Base-by-base conservation (phyloP, 2,888 invertebrate species). In the Acronicta psi region DNA sequence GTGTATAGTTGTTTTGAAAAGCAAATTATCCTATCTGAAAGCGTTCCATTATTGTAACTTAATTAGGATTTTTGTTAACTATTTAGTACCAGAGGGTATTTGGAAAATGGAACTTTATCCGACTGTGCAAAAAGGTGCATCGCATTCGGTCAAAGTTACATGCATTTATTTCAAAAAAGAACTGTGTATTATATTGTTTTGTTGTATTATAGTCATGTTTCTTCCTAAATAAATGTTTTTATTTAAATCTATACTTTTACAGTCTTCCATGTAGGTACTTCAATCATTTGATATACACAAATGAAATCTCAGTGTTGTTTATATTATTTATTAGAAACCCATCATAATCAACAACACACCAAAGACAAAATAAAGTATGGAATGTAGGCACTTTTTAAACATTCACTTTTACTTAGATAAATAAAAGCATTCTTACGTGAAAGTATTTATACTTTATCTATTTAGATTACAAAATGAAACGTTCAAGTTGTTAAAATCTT, bases 301-400 rank as follows among this genome's bases (percentile, higher is more conserved):
- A 69, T 63, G 16, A 75, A 73, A 67, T 13, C 42, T 66, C 58
- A 62, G 2, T 47, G 34, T 69, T 59, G 61, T 59, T 76, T 59
- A 77, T 56, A 79, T 81, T 82, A 84, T 82, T 88, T 85, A 82
- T 76, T 83, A 75, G 59, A 83, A 84, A 84, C 77, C 67, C 71
- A 81, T 73, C 85, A n/a, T n/a, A 85, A 75, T 80, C 68, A 86
- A 84, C 80, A 84, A 83, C 75, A 81, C 75, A 84, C 77, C 65
- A 76, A 79, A 83, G 81, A 77, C 62, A 77, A 77, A 77, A 84
- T 83, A 91, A 84, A 83, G 31, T 37, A 49, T 91, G 93, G 93
- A 93, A 93, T 93, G 93, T 93, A 93, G 92, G 93, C 92, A 92
- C 92, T 93, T 92, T 81, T 71, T 78, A 59, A 65, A 66, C 55